Base-by-base conservation (phyloP, 1,140 invertebrate genomes). In the Drosophila bocqueti region DNA sequence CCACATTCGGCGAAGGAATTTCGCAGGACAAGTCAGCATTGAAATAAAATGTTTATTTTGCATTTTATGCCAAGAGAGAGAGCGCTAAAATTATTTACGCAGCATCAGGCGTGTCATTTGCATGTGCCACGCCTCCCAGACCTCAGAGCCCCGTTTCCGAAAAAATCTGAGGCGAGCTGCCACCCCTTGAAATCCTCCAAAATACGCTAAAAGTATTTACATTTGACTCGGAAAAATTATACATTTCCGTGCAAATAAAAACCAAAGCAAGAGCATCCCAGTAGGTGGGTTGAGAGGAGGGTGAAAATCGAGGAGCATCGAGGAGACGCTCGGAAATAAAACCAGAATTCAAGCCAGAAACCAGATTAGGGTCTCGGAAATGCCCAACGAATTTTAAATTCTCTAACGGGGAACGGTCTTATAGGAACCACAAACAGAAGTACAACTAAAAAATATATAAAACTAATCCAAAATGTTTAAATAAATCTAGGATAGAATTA, bases 171-270 rank as follows among this genome's bases (percentile, higher is more conserved):
- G 45, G 52, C 65, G 34, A 62, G 59, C 52, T 61, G 64, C 83
- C 54, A 74, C 63, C 77, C 84, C 83, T 76, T 87, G 83, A 83
- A 79, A 69, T 64, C 69, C 75, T 85, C 85, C 81, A 89, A 87
- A 90, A 90, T 90, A 81, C 85, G 81, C 85, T 90, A 89, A 89
- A 85, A 89, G 85, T 90, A 90, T 90, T 90, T 90, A 90, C 85
- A 90, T 90, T 90, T 85, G 85, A 85, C 85, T 90, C 74, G 78
- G 77, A 69, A 90, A 90, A 90, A 90, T 90, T 90, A 90, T 85
- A 90, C 85, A 90, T 90, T 90, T 90, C 85, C 85, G 84, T 90
- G 81, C 81, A 90, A 89, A 89, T 89, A 89, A 89, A 89, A 90
- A 65, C 49, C 71, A 65, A 76, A 79, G 65, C 45, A 62, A 43